Evolutionary conservation across 35 echinoderm and acorn worm species (phyloP), one percentile per base, ranked within the genome.

Genomic region (Chiridota heheva): DNA sequence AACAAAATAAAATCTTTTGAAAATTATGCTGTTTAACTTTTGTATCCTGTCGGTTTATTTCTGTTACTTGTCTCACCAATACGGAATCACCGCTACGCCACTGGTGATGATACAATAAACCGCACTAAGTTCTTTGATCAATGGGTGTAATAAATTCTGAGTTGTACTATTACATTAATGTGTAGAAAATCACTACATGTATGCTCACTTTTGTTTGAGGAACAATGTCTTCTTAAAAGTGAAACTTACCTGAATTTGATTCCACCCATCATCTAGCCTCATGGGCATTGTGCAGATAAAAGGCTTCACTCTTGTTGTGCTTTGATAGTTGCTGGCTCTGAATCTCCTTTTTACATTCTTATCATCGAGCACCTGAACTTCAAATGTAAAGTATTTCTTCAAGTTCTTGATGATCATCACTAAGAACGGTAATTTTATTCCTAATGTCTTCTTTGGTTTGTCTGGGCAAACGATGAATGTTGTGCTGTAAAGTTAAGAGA

Each of bases 351-450:
- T 91, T 7, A 98, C 89, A 46, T 98, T 92, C 85, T 98, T 98
- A 65, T 98, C 95, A 73, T 98, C 95, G 0, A 98, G 89, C 33
- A 98, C 95, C 68, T 91, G 89, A 61, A 98, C 95, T 58, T 98
- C 95, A 77, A 98, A 98, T 75, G 95, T 98, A 82, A 98, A 98
- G 59, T 98, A 98, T 73, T 98, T 98, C 89, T 98, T 98, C 67
- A 98, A 72, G 65, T 98, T 98, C 73, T 98, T 98, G 66, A 98
- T 98, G 56, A 98, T 98, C 95, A 98, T 98, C 8, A 98, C 95
- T 49, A 98, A 44, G 42, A 98, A 98, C 3, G 95, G 95, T 8
- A 98, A 44, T 76, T 98, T 98, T 42, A 98, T 98, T 0, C 95
- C 95, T 22, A 98, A 76, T 20, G 73, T 91, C 36, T 91, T 88